Percentiles rank a stretch among this genome's conserved stretches.
phyloP scores from a whole-genome alignment of 2,113 vertebrate genomes.

The Peromyscus polionotus region DNA sequence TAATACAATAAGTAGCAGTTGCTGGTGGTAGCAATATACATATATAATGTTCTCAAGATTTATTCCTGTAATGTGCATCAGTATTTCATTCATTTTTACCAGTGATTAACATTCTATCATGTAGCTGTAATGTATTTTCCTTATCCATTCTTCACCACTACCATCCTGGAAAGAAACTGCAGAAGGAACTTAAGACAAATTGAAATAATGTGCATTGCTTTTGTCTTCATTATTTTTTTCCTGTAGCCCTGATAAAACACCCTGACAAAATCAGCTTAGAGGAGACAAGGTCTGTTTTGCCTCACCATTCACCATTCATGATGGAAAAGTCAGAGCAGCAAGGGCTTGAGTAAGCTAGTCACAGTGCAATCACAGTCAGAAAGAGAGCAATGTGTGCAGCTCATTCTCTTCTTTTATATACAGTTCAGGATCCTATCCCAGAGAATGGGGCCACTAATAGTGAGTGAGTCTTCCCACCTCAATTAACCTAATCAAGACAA shows the following conservation, averaged over 20 bases:
- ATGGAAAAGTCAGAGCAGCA: neutral
- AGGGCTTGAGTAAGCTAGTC: neutral
- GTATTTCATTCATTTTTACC: neutral
- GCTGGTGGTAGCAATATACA: neutral
- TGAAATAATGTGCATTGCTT: neutral
- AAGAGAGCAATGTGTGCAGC: neutral
- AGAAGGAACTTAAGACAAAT: neutral
- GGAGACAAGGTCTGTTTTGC: neutral
- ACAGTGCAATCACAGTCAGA: neutral
- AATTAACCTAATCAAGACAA: neutral
- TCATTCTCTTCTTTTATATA: neutral
- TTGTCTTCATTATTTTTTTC: neutral
- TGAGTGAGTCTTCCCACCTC: neutral
- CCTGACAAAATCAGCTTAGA: neutral
- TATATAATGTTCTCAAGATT: neutral
- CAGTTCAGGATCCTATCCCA: neutral
- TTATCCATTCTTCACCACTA: neutral
- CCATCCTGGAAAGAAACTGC: neutral
- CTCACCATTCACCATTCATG: neutral
- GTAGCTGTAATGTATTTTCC: neutral
- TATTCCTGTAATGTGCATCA: neutral
- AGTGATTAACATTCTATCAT: neutral
- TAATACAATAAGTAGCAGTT: neutral
- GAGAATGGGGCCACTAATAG: neutral
- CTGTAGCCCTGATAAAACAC: neutral